Evolutionary conservation across 23 tunicate genomes (phyloP).

Genomic region (Styela clava): DNA sequence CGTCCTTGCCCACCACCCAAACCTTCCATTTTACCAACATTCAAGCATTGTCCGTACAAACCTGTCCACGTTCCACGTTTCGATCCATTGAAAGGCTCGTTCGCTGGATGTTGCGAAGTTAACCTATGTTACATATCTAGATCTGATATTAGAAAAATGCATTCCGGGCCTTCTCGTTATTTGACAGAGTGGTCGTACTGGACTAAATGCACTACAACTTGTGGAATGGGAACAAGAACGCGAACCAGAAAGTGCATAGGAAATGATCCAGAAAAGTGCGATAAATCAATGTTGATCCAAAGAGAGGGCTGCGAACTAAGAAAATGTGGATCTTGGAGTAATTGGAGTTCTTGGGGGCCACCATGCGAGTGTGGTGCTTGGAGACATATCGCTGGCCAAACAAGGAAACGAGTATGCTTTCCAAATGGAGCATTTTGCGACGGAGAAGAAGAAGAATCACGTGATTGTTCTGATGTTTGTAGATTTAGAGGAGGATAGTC

Average conservation of each 20-base stretch:
- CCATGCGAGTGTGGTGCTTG: not conserved
- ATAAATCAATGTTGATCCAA: not conserved
- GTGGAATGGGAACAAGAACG: conserved; percentile 36
- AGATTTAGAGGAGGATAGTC: too few species aligned
- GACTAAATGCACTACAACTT: conserved; percentile 30
- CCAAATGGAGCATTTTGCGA: not conserved
- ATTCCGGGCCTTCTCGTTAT: conserved; percentile 47
- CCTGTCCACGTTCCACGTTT: conserved; percentile 24
- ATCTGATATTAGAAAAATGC: conserved; percentile 2
- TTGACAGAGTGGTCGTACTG: conserved; percentile 35
- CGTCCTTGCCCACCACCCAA: not conserved
- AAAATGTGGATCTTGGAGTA: not conserved
- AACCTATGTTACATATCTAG: conserved; percentile 58
- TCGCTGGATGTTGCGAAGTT: conserved; percentile 77
- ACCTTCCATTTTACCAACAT: not conserved
- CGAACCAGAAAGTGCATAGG: conserved; percentile 35
- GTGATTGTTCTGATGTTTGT: not conserved
- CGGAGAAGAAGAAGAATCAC: not conserved
- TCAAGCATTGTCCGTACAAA: conserved; percentile 48
- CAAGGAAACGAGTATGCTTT: not conserved
- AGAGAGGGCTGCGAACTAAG: not conserved
- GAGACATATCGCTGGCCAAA: not conserved
- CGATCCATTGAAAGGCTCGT: conserved; percentile 56
- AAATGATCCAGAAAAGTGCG: not conserved
- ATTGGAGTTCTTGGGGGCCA: not conserved